Base-by-base conservation (phyloP, 1,140 invertebrate species). In the Stegodyphus mimosarum region DNA sequence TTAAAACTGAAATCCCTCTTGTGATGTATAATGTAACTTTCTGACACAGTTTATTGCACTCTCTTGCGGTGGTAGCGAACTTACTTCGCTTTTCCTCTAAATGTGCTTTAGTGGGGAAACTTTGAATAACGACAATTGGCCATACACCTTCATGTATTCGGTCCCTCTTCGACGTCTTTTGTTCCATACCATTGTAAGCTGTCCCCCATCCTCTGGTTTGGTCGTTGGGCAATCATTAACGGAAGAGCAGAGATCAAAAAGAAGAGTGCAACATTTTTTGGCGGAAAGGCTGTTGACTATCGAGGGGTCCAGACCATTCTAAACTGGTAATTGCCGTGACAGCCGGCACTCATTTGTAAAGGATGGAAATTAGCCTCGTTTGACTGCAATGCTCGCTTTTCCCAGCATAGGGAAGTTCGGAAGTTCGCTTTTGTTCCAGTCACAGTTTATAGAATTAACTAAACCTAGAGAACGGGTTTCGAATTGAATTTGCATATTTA, bases 321-420 rank as follows among this genome's bases (percentile, higher is more conserved):
- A 33, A 66, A 79, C 70, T 69, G 66, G 78, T 81, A 81, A 81
- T 81, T 81, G 78, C 53, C 64, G 78, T 67, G 69, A 81, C 78
- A 81, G 69, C 69, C 78, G 67, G 69, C 55, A 51, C 52, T 55
- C 48, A 50, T 71, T 81, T 63, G 78, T n/a, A 63, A 63, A 67
- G 70, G 17, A n/a, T 67, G 69, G 77, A 81, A 81, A 81, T 81
- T 72, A 72, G 78, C 53, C 53, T 51, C 60, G 67, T 71, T 71
- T 49, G 55, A 60, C 55, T 60, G 9, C 55, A 60, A 60, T 4
- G 1, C 9, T 60, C 33, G 33, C 33, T 33, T 33, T 33, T 33
- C 33, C 33, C 33, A 33, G 33, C 33, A 33, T 33, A 33, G 33
- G 33, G 33, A 33, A 33, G 33, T 33, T 33, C 33, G 33, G 33